Evolutionary conservation across 2,113 vertebrate species (phyloP).

Genomic region (Sphaerodactylus townsendi): DNA sequence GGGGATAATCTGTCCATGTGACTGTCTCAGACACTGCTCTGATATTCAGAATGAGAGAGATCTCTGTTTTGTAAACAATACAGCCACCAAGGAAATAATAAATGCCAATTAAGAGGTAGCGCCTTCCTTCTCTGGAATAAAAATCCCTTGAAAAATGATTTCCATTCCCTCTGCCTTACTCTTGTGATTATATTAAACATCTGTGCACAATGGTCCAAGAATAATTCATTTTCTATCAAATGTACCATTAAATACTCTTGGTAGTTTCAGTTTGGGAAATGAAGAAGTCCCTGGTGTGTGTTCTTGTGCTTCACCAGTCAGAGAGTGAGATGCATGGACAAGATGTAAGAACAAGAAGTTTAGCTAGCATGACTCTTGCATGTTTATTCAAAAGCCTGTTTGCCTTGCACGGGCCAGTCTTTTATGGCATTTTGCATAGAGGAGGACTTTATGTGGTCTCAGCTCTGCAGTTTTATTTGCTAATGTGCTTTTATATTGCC

Average conservation of each 20-base stretch:
- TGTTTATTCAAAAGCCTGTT: neutral
- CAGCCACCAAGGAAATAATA: constrained; percentile 26
- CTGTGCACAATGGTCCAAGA: neutral
- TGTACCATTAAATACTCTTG: neutral
- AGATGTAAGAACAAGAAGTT: neutral
- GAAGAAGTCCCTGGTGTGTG: neutral
- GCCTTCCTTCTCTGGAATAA: constrained; percentile 14
- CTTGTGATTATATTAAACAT: neutral
- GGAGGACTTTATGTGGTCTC: neutral
- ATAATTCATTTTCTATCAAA: neutral
- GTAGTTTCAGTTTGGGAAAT: neutral
- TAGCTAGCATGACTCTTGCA: neutral
- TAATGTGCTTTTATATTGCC: too few relatives aligned
- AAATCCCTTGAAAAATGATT: constrained; percentile 2
- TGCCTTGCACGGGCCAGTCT: fast-evolving
- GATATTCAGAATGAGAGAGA: neutral
- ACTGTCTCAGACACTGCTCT: constrained; percentile 20
- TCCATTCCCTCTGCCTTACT: neutral
- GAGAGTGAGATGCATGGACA: neutral
- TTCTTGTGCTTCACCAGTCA: neutral
- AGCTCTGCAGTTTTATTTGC: too few relatives aligned
- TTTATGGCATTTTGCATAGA: neutral
- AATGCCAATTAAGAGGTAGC: constrained; percentile 28
- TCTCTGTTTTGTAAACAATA: neutral
- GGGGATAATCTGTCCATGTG: neutral